Percentiles rank a stretch among this genome's conserved stretches.
Conservation (phyloP, 2,113 vertebrate species). For the Lethenteron reissneri region DNA sequence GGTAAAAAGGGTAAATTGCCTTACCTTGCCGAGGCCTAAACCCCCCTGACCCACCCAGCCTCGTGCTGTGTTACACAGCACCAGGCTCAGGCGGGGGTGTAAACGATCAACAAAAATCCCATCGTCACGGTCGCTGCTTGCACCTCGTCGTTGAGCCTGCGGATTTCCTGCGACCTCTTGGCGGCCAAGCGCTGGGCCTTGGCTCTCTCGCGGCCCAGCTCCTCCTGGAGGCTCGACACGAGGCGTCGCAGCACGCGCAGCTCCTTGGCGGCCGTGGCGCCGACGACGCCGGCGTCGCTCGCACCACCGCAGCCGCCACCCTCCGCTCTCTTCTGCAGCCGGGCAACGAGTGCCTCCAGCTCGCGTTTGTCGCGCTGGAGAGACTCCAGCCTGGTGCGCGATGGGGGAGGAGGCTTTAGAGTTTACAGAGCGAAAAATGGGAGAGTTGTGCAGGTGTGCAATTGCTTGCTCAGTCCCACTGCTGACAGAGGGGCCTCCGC, state of each 20-base stretch:
- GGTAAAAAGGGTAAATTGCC: too few species aligned
- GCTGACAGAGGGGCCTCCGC: too few species aligned
- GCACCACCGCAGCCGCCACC: slow-evolving; percentile 13
- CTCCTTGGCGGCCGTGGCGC: slow-evolving; percentile 18
- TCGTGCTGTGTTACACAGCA: too few species aligned
- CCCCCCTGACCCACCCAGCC: too few species aligned
- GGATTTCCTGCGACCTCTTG: slow-evolving; percentile 39
- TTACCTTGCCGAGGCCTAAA: too few species aligned
- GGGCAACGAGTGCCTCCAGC: slow-evolving; percentile 27
- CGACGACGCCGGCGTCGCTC: not conserved
- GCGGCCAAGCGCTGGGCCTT: slow-evolving; percentile 24
- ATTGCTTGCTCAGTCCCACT: too few species aligned
- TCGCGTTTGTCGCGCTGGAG: slow-evolving; percentile 37
- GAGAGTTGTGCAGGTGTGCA: too few species aligned
- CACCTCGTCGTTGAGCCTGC: slow-evolving; percentile 43
- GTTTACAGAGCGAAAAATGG: too few species aligned
- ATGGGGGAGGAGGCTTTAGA: too few species aligned
- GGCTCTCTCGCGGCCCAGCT: slow-evolving; percentile 42
- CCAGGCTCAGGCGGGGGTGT: too few species aligned
- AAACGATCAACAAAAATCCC: too few species aligned
- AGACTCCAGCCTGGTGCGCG: slow-evolving; percentile 26
- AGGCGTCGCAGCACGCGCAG: slow-evolving; percentile 26
- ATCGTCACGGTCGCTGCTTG: not conserved
- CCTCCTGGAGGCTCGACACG: slow-evolving; percentile 35
- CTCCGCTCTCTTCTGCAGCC: slow-evolving; percentile 19